phyloP scores from a whole-genome alignment of 37 sponge, comb jelly and placozoan species.

The Tethya wilhelma region DNA sequence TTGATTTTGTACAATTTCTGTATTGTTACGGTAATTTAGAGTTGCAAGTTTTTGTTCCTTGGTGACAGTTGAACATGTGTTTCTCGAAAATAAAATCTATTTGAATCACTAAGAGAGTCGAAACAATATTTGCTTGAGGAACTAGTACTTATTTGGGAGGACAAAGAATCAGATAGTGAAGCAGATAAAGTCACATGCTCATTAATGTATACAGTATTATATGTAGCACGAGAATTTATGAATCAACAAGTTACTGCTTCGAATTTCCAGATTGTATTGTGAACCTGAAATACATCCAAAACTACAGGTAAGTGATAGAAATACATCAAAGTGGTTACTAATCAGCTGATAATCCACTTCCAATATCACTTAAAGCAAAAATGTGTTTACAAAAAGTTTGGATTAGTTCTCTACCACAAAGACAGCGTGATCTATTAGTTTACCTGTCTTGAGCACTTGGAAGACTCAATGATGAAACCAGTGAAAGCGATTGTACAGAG shows the following conservation, averaged over 20 bases:
- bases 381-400: conserved; percentile 45
- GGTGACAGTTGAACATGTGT: no score
- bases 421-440: background rate
- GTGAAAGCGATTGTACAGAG: background rate
- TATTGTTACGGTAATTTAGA: no score
- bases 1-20: no score
- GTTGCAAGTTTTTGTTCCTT: no score
- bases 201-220: background rate
- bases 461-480: background rate
- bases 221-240: conserved; percentile 9
- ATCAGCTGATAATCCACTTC: conserved; percentile 23
- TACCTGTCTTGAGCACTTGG: conserved; percentile 41
- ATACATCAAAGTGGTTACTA: conserved; percentile 23
- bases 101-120: no score
- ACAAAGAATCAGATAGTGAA: background rate
- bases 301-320: conserved; percentile 8
- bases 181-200: conserved; percentile 1
- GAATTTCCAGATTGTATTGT: background rate
- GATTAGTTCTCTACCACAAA: conserved; percentile 28
- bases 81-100: no score
- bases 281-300: background rate
- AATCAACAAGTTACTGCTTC: background rate
- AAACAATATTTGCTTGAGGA: background rate
- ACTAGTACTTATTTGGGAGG: background rate
- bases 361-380: background rate